Percentiles rank a stretch among this genome's conserved stretches.
Evolutionary conservation across 2,113 vertebrate species (phyloP).

Genomic region (Nyctibius bracteatus): DNA sequence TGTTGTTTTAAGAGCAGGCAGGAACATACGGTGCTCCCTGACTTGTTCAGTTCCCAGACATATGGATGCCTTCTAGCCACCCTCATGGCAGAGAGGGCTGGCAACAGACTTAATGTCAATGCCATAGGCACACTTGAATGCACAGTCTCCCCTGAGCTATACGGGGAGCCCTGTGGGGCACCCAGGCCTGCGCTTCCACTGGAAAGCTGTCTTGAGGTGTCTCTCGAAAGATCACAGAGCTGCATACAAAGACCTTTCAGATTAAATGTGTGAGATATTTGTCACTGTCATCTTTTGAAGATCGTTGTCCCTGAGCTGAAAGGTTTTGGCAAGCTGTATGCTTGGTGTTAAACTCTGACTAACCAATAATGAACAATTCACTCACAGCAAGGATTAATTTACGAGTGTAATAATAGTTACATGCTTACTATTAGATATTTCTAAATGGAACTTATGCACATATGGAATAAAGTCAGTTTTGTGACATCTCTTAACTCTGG

Average conservation of each 20-base stretch:
- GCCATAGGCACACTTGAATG: neutral
- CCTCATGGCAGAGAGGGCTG: neutral
- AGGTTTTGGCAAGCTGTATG: neutral
- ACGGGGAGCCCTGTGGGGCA: neutral
- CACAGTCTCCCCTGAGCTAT: neutral
- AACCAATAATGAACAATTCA: conserved; percentile 12
- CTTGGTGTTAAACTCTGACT: neutral
- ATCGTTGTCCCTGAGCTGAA: neutral
- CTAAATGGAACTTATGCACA: neutral
- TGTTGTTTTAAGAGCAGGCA: neutral
- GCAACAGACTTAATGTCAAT: neutral
- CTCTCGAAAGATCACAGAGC: neutral
- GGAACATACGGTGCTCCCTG: neutral
- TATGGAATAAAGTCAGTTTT: conserved; percentile 9
- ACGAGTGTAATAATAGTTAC: neutral
- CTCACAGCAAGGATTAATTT: conserved; percentile 45
- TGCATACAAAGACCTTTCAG: neutral
- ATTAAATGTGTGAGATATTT: neutral
- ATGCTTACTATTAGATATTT: neutral
- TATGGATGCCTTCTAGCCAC: neutral
- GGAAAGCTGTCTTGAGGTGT: neutral
- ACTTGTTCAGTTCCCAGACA: neutral
- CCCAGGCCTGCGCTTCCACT: neutral
- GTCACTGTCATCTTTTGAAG: neutral
- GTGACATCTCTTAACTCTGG: conserved; percentile 5